Conservation (phyloP, 1,140 invertebrate species). For the Leptopilina boulardi region DNA sequence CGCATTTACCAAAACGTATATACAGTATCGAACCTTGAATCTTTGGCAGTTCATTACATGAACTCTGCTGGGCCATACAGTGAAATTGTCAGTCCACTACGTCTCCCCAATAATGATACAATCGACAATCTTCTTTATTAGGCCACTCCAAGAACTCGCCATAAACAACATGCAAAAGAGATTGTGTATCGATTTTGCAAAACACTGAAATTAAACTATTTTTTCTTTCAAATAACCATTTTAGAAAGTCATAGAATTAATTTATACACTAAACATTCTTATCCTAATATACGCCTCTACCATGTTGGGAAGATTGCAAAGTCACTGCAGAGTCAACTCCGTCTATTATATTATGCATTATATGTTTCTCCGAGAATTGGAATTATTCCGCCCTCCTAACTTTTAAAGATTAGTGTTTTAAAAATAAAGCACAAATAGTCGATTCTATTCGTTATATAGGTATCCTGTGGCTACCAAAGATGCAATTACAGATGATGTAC, state of each 20-base stretch:
- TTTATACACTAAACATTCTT: slow-evolving; percentile 52
- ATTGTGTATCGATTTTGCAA: no score
- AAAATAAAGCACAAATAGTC: no score
- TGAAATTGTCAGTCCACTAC: slow-evolving; percentile 32
- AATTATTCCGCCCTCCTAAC: slow-evolving; percentile 22
- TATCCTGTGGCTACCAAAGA: no score
- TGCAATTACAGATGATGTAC: no score
- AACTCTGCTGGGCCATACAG: neutral
- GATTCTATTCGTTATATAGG: no score
- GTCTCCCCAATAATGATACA: slow-evolving; percentile 20
- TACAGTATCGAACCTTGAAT: slow-evolving; percentile 23
- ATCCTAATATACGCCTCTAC: slow-evolving; percentile 69
- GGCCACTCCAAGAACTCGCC: neutral
- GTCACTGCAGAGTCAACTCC: slow-evolving; percentile 60
- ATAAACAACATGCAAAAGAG: neutral
- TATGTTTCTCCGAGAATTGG: slow-evolving; percentile 1
- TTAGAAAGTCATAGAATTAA: no score
- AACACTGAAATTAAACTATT: no score
- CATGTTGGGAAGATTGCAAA: slow-evolving; percentile 62
- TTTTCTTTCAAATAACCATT: no score
- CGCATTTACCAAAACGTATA: slow-evolving; percentile 24
- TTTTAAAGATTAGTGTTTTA: no score
- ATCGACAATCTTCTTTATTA: slow-evolving; percentile 34
- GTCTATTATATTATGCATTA: neutral
- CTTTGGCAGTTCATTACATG: slow-evolving; percentile 29